Conservation (phyloP, 2,797 vertebrate species). For the Ataeniobius toweri region DNA sequence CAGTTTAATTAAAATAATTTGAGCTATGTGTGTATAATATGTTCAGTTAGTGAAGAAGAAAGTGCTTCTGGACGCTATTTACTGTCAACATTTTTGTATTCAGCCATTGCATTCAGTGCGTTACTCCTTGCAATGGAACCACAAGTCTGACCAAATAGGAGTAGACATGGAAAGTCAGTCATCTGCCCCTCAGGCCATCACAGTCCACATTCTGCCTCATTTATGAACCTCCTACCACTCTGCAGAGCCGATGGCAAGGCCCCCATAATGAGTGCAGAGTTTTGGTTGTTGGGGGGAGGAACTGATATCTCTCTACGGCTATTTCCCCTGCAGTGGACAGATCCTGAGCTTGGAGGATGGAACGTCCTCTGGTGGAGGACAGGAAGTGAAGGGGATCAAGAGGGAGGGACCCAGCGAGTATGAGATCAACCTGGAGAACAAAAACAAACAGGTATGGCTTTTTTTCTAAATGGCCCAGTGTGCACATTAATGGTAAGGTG, state of each 20-base stretch:
- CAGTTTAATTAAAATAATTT: not conserved
- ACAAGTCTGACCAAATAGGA: slow-evolving; percentile 42
- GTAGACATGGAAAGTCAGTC: slow-evolving; percentile 46
- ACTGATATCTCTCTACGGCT: slow-evolving; percentile 49
- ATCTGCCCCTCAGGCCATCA: slow-evolving; percentile 35
- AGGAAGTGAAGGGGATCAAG: slow-evolving; percentile 68
- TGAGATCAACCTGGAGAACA: slow-evolving; percentile 76
- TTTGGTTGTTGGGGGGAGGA: slow-evolving; percentile 33
- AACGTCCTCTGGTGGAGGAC: slow-evolving; percentile 64
- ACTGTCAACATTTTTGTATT: not conserved
- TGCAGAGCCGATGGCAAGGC: slow-evolving; percentile 34
- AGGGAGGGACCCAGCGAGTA: slow-evolving; percentile 80
- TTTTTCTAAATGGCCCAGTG: not conserved
- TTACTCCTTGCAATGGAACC: slow-evolving; percentile 25
- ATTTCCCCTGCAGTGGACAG: slow-evolving; percentile 59
- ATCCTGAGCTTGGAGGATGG: slow-evolving; percentile 79
- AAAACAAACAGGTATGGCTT: slow-evolving; percentile 76
- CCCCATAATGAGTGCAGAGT: slow-evolving; percentile 21
- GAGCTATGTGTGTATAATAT: not conserved
- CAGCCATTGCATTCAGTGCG: slow-evolving; percentile 18
- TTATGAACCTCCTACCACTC: slow-evolving; percentile 37
- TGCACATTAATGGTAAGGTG: not conserved
- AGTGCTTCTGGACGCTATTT: slow-evolving; percentile 5
- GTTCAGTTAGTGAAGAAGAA: not conserved
- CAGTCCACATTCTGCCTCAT: slow-evolving; percentile 32